Evolutionary conservation across 2,888 invertebrate species (phyloP), one percentile per base, ranked within the genome.

Genomic region (Halictus ligatus): DNA sequence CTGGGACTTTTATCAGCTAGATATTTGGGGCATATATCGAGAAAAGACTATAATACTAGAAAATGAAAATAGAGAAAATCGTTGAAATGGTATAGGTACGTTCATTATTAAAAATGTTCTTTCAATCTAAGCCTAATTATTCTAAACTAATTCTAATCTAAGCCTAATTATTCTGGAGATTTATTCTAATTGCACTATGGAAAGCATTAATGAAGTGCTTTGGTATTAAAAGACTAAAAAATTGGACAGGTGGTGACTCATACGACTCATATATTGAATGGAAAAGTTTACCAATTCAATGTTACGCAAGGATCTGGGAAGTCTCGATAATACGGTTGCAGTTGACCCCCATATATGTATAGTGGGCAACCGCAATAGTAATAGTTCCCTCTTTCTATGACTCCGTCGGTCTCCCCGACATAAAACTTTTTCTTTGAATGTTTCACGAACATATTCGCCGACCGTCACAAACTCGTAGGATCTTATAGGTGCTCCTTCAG

Each of bases 401-500:
- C 54, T 43, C 60, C 43, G 64, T 71, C 75, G 75, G 75, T 82
- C 74, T 85, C 77, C 54, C 48, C 72, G 80, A 40, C 83, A 67
- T 80, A 80, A 89, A 90, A 90, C 86, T 90, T 90, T 86, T 86
- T 80, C 75, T 71, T 72, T 90, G 84, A 90, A 90, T 90, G 83
- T 90, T 90, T 89, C 75, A 89, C 67, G 87, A 84, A 87, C 71
- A 83, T 89, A 89, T 89, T 81, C 87, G 89, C 81, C 88, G 83
- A 75, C 81, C 81, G 90, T 89, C 89, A 78, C 90, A 90, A 89
- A 90, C 88, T 90, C 80, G 82, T 64, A 81, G 82, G 84, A 89
- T 78, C 88, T 90, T 83, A 88, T 81, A 86, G 89, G 79, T 72
- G 74, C 83, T 85, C 86, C 85, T 85, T 89, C 90, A 89, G 86